These are phyloP conservation scores for Oncorhynchus keta DNA, from an alignment of 2,113 vertebrate species.

Conservation along the genomic window DNA sequence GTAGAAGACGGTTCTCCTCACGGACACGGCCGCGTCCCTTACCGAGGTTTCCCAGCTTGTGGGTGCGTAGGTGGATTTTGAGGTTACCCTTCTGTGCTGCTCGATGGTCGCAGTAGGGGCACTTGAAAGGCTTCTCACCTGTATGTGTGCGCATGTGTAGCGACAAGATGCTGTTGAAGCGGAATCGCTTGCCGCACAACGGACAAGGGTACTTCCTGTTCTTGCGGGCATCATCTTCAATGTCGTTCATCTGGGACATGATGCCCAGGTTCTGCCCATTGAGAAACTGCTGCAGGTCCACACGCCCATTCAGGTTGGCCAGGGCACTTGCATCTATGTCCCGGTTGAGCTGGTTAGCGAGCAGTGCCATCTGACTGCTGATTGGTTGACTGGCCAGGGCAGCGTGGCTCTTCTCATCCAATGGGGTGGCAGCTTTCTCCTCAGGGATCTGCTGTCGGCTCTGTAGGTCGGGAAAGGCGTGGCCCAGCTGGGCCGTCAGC, in stretches of 20 bases:
- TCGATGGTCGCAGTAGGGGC: conserved; percentile 96
- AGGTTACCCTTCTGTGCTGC: conserved; percentile 97
- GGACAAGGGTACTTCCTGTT: conserved; percentile 97
- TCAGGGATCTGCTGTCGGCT: conserved; percentile 89
- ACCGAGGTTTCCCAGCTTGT: conserved; percentile 95
- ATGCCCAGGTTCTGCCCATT: conserved; percentile 98
- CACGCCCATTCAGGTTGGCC: conserved; percentile 87
- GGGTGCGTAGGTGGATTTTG: conserved; percentile 97
- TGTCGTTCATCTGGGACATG: conserved; percentile 99
- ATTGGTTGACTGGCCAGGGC: conserved; percentile 90
- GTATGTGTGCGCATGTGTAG: conserved; percentile 99
- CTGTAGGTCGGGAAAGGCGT: conserved; percentile 94
- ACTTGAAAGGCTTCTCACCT: conserved; percentile 98
- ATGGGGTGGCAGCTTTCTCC: conserved; percentile 82
- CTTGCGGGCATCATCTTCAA: conserved; percentile 95
- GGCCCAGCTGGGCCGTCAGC: conserved; percentile 94
- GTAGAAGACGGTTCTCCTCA: conserved; percentile 94
- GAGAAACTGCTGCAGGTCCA: conserved; percentile 96
- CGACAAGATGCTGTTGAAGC: conserved; percentile 98
- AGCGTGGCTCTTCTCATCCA: conserved; percentile 92
- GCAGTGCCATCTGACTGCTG: conserved; percentile 93
- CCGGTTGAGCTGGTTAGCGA: conserved; percentile 93
- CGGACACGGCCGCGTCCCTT: conserved; percentile 95
- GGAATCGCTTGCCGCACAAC: conserved; percentile 95
- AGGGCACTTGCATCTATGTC: conserved; percentile 85